These are phyloP conservation scores for Hylia prasina DNA, from an alignment of 2,113 vertebrate genomes.

Conservation along the genomic window DNA sequence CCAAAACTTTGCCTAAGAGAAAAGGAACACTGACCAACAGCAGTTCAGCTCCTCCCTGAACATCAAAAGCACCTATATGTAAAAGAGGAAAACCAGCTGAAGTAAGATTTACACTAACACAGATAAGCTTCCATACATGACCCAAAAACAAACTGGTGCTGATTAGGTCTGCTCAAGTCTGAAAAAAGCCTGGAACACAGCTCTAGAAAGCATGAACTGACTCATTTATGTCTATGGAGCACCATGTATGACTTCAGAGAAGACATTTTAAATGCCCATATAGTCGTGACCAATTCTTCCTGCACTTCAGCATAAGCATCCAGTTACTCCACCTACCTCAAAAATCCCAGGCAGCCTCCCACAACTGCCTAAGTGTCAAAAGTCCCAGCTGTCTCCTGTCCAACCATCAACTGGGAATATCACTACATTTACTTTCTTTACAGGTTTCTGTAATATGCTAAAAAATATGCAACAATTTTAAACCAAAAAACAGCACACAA, in stretches of 20 bases:
- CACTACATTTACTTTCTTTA: neutral
- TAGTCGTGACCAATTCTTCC: conserved; percentile 44
- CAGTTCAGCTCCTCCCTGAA: conserved; percentile 2
- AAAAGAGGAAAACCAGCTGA: neutral
- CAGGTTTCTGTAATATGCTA: neutral
- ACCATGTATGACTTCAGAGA: neutral
- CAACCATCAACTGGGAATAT: neutral
- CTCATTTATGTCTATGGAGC: neutral
- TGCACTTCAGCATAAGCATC: conserved; percentile 15
- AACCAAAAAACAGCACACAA: neutral
- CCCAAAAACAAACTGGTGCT: neutral
- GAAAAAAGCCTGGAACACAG: neutral
- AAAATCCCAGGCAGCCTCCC: conserved; percentile 54
- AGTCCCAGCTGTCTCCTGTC: conserved; percentile 50
- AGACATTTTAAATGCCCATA: conserved; percentile 27
- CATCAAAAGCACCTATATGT: conserved; percentile 4
- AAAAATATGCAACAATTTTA: neutral
- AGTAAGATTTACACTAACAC: neutral
- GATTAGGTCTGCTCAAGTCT: neutral
- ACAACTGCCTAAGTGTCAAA: conserved; percentile 44
- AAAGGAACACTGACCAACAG: neutral
- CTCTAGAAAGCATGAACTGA: neutral
- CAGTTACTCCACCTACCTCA: conserved; percentile 10
- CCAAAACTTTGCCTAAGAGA: neutral
- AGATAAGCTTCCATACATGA: neutral